Base-by-base conservation (phyloP, 2,888 invertebrate genomes). In the Drepana falcataria region DNA sequence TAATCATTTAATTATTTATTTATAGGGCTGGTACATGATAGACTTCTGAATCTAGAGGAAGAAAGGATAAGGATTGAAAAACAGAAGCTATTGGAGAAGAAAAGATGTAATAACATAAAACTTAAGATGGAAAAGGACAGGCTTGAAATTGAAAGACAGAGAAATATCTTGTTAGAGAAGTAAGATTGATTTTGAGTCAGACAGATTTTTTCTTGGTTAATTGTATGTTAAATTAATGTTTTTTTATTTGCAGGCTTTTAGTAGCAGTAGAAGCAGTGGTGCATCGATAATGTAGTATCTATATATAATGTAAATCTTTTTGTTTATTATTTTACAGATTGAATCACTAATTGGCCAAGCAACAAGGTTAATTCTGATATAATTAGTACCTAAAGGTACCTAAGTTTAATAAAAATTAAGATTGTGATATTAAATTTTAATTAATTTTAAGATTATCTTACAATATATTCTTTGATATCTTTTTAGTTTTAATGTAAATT, bases 11-110 rank as follows among this genome's bases (percentile, higher is more conserved):
- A 35, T 48, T 52, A 55, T 35, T 51, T 37, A 58, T 62, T 57
- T 57, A 2, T 56, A 81, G 81, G 77, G 57, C 69, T 77, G 53
- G 78, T 81, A 35, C 81, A 83, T 68, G 83, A 83, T 57, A 75
- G 79, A 63, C 74, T 83, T 35, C 64, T 83, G 35, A 77, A 68
- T 62, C 69, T 83, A 59, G 83, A 83, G 67, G 83, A 83, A 67
- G 83, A 83, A 64, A 79, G 70, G 66, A 78, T 83, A 64, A 77
- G 70, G 71, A 78, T 83, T 52, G 79, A 83, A 53, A 83, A 83
- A 58, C 83, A 83, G 59, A 83, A 83, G 57, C 71, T 83, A 21
- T 64, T 83, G 41, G 83, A 83, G 59, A 83, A 83, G 56, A 83
- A 83, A 59, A 69, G 83, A 54, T 82, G 81, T 58, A 83, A 83